Conservation (phyloP, 2,797 vertebrate genomes). For the Platyrinchus mystaceus region DNA sequence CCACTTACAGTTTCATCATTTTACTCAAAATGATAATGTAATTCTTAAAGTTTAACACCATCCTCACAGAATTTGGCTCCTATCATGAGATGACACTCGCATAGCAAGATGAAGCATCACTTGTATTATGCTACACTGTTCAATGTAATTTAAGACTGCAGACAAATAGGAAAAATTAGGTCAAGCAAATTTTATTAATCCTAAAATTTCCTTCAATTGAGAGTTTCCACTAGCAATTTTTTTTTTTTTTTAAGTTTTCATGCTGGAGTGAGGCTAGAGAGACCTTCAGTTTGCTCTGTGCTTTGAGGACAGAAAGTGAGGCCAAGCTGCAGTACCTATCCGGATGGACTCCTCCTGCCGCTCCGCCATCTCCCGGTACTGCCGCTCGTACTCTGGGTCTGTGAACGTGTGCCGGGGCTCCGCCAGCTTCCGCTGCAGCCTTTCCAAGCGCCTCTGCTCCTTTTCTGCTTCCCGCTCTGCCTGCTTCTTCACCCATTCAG, state of each 20-base stretch:
- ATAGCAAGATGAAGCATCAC: background rate
- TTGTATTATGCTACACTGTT: fast-evolving
- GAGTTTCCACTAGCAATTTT: background rate
- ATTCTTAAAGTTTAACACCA: background rate
- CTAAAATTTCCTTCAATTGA: background rate
- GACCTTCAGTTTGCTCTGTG: background rate
- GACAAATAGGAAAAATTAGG: background rate
- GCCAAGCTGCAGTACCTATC: conserved; percentile 77
- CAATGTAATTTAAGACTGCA: background rate
- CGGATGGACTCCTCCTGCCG: conserved; percentile 92
- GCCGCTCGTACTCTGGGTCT: conserved; percentile 83
- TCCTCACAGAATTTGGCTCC: background rate
- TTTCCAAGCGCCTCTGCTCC: conserved; percentile 87
- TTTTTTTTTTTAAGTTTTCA: background rate
- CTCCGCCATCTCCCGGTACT: conserved; percentile 91
- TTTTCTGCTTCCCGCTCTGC: conserved; percentile 90
- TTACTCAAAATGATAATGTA: background rate
- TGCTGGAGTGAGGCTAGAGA: background rate
- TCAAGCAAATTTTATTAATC: background rate
- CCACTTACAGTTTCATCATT: background rate
- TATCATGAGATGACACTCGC: background rate
- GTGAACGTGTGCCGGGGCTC: conserved; percentile 87
- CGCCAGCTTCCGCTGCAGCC: conserved; percentile 86
- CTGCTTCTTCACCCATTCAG: conserved; percentile 94
- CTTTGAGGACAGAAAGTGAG: background rate